Evolutionary conservation across 1,140 invertebrate genomes (phyloP).

Genomic region (Drosophila yakuba): DNA sequence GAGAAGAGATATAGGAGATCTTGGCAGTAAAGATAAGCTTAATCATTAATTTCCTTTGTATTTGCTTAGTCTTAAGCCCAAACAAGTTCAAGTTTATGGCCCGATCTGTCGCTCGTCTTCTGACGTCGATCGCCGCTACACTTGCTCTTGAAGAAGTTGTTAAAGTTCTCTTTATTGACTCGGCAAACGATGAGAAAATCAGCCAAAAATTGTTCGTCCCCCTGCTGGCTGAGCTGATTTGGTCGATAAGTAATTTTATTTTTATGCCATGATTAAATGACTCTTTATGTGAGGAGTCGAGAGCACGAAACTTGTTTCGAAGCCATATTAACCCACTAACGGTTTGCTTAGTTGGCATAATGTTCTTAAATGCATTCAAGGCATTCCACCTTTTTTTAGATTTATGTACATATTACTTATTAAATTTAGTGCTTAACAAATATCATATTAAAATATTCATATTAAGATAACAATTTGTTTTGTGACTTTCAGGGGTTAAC

Average conservation of each 20-base stretch:
- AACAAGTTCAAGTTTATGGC: constrained; percentile 81
- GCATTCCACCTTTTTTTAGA: too few relatives aligned
- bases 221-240: constrained; percentile 41
- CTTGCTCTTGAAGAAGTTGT: constrained; percentile 74
- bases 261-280: constrained; percentile 74
- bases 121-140: constrained; percentile 11
- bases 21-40: constrained; percentile 75
- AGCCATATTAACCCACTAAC: constrained; percentile 49
- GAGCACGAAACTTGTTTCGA: constrained; percentile 49
- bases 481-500: constrained; percentile 12
- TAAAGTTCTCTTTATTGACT: constrained; percentile 73
- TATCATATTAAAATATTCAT: too few relatives aligned
- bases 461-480: not conserved
- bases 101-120: not conserved
- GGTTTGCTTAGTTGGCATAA: constrained; percentile 12
- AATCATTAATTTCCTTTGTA: constrained; percentile 76
- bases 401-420: too few relatives aligned
- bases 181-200: constrained; percentile 68
- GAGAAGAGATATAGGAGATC: constrained; percentile 26
- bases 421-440: too few relatives aligned
- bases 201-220: constrained; percentile 33
- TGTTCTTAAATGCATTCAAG: not conserved
- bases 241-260: constrained; percentile 70
- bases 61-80: constrained; percentile 60
- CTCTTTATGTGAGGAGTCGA: constrained; percentile 46